Percentiles rank a stretch among this genome's conserved stretches.
Conservation (phyloP, 2,113 vertebrate species). For the Pteropus alecto region DNA sequence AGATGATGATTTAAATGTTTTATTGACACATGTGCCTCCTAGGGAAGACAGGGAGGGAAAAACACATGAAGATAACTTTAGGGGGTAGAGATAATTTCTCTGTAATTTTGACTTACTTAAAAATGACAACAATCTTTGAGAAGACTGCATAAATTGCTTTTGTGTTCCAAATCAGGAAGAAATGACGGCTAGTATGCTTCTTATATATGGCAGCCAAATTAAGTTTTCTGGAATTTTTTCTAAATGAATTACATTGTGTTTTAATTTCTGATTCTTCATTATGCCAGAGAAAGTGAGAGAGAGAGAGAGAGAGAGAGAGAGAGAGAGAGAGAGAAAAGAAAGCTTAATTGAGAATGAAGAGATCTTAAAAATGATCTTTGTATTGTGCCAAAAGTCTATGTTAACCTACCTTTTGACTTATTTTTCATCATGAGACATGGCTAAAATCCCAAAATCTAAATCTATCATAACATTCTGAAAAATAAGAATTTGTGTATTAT, state of each 20-base stretch:
- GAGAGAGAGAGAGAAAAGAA: neutral
- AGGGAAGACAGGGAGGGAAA: neutral
- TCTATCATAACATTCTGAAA: neutral
- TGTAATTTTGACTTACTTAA: neutral
- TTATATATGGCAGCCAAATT: neutral
- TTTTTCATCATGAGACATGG: neutral
- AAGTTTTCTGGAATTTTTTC: neutral
- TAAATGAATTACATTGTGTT: neutral
- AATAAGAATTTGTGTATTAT: neutral
- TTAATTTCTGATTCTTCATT: neutral
- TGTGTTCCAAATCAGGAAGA: neutral
- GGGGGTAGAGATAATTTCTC: neutral
- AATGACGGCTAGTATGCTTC: neutral
- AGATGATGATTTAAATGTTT: neutral
- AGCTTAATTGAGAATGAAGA: neutral
- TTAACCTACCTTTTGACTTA: neutral
- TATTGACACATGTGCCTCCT: neutral
- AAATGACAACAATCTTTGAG: neutral
- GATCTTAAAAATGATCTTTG: neutral
- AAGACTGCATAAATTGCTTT: neutral
- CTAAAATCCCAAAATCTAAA: neutral
- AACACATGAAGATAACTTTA: neutral
- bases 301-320: neutral
- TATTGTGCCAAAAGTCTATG: neutral
- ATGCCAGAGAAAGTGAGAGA: neutral